phyloP scores from a whole-genome alignment of 1,140 invertebrate species.

The Drosophila pseudoananassae region DNA sequence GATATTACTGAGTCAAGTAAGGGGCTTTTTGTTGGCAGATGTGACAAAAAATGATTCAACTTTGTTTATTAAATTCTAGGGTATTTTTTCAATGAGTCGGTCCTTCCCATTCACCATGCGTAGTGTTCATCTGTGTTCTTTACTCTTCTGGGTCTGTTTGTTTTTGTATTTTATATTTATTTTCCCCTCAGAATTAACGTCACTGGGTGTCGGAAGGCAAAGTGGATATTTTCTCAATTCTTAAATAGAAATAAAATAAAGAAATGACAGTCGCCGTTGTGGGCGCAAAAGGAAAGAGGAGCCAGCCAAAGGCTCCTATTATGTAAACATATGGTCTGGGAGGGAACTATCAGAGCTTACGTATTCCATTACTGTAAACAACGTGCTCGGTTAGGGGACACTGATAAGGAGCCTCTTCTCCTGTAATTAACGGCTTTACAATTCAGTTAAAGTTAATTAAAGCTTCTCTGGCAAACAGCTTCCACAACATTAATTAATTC shows the following conservation, averaged over 20 bases:
- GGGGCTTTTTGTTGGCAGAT: not conserved
- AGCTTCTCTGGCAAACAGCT: conserved; percentile 10
- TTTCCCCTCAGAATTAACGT: conserved; percentile 13
- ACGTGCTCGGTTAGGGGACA: not conserved
- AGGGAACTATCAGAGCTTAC: conserved; percentile 6
- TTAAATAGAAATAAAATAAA: conserved; percentile 30
- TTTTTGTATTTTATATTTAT: conserved; percentile 6
- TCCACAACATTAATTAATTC: conserved; percentile 48
- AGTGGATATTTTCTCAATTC: conserved; percentile 47
- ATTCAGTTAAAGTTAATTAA: not conserved
- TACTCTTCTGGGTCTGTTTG: conserved; percentile 2
- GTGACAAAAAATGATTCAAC: conserved; percentile 5
- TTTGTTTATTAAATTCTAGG: conserved; percentile 11
- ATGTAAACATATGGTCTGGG: conserved; percentile 40
- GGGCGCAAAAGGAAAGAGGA: conserved; percentile 2
- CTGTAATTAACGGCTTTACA: not conserved
- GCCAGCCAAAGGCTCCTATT: conserved; percentile 24
- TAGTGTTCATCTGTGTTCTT: conserved; percentile 8
- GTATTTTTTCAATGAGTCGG: conserved; percentile 1
- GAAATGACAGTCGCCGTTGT: conserved; percentile 27
- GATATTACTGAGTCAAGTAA: conserved; percentile 1
- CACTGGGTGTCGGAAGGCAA: conserved; percentile 11
- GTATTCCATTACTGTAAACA: conserved; percentile 29
- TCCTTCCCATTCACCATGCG: conserved; percentile 27
- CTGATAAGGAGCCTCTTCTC: not conserved